These are phyloP conservation scores for Eidolon helvum DNA, from an alignment of 2,113 vertebrate genomes.

Conservation along the genomic window DNA sequence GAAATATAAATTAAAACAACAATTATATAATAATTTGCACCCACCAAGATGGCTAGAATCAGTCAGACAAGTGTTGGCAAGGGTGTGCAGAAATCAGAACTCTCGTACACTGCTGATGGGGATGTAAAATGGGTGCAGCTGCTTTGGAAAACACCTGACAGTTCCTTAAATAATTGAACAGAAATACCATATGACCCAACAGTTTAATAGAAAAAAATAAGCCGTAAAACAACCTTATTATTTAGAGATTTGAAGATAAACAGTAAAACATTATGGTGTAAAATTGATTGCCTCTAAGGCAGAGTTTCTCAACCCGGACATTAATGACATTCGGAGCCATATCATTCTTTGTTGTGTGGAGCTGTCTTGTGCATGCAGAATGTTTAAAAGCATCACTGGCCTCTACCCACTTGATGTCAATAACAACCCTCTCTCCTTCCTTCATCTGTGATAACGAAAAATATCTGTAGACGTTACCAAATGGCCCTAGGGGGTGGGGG, in stretches of 20 bases:
- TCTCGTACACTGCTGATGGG: neutral
- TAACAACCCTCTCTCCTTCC: neutral
- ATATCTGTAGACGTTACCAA: neutral
- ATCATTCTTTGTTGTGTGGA: neutral
- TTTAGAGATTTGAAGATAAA: neutral
- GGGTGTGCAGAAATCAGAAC: neutral
- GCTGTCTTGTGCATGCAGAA: neutral
- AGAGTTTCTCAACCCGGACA: neutral
- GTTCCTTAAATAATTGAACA: neutral
- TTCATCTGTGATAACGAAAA: neutral
- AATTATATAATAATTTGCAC: neutral
- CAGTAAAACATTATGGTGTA: neutral
- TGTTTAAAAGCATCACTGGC: neutral
- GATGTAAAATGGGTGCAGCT: neutral
- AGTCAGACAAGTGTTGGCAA: neutral
- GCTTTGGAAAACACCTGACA: neutral
- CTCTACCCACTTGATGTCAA: neutral
- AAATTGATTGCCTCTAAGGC: neutral
- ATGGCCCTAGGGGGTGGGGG: accelerated
- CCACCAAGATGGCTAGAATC: neutral
- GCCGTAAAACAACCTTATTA: neutral
- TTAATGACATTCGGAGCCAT: neutral
- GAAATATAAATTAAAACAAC: neutral
- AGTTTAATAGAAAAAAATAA: neutral
- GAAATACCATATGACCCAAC: neutral